A percentile compares a stretch with the other conserved stretches of the same genome.
Conservation (phyloP, 1,140 invertebrate species). For the Drosophila nannoptera region DNA sequence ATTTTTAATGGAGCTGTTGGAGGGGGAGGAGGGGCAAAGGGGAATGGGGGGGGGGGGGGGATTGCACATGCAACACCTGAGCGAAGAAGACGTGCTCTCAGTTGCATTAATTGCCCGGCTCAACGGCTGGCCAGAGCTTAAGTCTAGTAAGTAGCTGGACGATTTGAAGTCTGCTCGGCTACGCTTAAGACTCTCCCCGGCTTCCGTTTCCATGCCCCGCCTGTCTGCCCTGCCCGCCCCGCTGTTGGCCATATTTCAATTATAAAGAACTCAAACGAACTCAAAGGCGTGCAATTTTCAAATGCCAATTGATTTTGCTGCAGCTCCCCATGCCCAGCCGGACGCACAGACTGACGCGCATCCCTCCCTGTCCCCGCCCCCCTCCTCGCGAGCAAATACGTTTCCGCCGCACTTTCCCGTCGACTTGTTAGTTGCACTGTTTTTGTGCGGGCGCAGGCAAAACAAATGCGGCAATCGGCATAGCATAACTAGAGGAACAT, state of each 20-base stretch:
- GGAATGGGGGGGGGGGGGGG: too few species aligned
- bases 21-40: too few species aligned
- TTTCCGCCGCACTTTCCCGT: constrained; percentile 23
- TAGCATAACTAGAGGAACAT: constrained; percentile 22
- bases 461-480: constrained; percentile 43
- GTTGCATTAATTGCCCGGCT: constrained; percentile 70
- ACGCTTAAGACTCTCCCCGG: not conserved
- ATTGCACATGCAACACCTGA: not conserved
- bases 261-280: constrained; percentile 53
- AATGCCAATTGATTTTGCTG: constrained; percentile 74
- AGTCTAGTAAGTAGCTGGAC: constrained; percentile 43
- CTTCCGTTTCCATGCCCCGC: not conserved
- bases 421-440: constrained; percentile 42
- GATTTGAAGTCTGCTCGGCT: constrained; percentile 13
- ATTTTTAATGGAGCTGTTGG: constrained; percentile 2
- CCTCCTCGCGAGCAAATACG: constrained; percentile 13
- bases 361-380: not conserved
- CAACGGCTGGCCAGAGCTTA: constrained; percentile 63
- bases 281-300: constrained; percentile 73
- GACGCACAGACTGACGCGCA: not conserved
- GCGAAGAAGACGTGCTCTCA: constrained; percentile 13
- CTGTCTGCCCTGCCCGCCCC: not conserved
- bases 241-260: constrained; percentile 63
- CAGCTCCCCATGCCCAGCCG: constrained; percentile 2
- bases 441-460: constrained; percentile 35